Conservation (phyloP, 2,888 invertebrate genomes). For the Macaria notata region DNA sequence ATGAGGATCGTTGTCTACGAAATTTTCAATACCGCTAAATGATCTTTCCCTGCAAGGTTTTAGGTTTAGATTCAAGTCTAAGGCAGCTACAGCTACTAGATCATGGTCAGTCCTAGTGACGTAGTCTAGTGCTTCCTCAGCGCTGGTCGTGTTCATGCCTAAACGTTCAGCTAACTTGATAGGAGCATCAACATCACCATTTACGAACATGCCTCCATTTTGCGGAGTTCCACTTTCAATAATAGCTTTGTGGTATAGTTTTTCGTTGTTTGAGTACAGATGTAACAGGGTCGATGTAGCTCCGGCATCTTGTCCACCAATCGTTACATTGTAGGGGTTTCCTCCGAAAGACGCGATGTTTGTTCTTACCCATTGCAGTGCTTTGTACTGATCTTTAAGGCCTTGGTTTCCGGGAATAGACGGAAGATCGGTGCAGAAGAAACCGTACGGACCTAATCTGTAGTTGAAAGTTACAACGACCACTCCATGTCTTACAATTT, state of each 20-base stretch:
- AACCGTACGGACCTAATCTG: slow-evolving; percentile 71
- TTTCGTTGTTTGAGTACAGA: slow-evolving; percentile 62
- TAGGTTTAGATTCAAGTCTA: slow-evolving; percentile 51
- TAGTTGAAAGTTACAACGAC: slow-evolving; percentile 71
- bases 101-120: slow-evolving; percentile 50
- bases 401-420: slow-evolving; percentile 70
- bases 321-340: slow-evolving; percentile 68
- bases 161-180: slow-evolving; percentile 60
- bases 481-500: slow-evolving; percentile 61
- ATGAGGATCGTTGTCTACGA: slow-evolving; percentile 62
- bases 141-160: slow-evolving; percentile 57
- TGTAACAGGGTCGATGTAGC: slow-evolving; percentile 64
- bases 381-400: slow-evolving; percentile 67
- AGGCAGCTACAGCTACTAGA: slow-evolving; percentile 58
- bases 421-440: slow-evolving; percentile 68
- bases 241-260: slow-evolving; percentile 67
- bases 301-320: slow-evolving; percentile 69
- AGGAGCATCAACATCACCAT: slow-evolving; percentile 57
- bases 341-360: slow-evolving; percentile 72
- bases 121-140: slow-evolving; percentile 59
- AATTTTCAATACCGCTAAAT: slow-evolving; percentile 64
- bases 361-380: slow-evolving; percentile 63
- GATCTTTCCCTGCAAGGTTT: slow-evolving; percentile 68
- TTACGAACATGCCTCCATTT: slow-evolving; percentile 60
- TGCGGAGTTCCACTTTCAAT: slow-evolving; percentile 69